Evolutionary conservation across 2,888 invertebrate species (phyloP).

Genomic region (Acanthococcus lagerstroemiae): DNA sequence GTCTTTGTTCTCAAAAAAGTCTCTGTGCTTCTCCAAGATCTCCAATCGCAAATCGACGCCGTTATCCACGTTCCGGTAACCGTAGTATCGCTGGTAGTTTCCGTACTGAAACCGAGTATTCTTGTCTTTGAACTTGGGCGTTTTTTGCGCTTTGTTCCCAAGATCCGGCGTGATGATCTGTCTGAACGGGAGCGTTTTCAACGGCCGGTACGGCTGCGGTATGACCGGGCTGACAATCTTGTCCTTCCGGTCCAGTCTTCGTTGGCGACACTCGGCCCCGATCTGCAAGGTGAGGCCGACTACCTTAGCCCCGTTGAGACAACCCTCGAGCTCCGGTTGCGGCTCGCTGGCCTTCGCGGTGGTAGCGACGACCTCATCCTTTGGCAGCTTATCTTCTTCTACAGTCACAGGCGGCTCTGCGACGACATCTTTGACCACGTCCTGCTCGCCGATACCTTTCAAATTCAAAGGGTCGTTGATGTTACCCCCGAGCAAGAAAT

Average conservation of each 20-base stretch:
- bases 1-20: slow-evolving; percentile 80
- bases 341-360: neutral
- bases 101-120: slow-evolving; percentile 82
- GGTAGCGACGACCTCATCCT: neutral
- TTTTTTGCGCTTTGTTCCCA: slow-evolving; percentile 40
- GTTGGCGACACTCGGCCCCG: neutral
- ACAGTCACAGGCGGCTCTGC: neutral
- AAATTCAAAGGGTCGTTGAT: slow-evolving; percentile 90
- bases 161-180: slow-evolving; percentile 33
- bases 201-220: slow-evolving; percentile 62
- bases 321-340: neutral
- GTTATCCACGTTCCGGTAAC: slow-evolving; percentile 72
- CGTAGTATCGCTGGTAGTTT: slow-evolving; percentile 87
- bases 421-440: neutral
- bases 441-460: slow-evolving; percentile 50
- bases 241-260: slow-evolving; percentile 55
- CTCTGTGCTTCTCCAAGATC: slow-evolving; percentile 64
- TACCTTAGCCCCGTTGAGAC: neutral
- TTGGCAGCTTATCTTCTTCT: neutral
- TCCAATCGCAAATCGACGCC: slow-evolving; percentile 74
- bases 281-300: slow-evolving; percentile 9
- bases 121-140: slow-evolving; percentile 62
- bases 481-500: slow-evolving; percentile 82
- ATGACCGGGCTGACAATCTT: slow-evolving; percentile 88
- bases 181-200: slow-evolving; percentile 34